Evolutionary conservation across 92 coral and sea anemone genomes (phyloP).

Genomic region (Palythoa heliodiscus): DNA sequence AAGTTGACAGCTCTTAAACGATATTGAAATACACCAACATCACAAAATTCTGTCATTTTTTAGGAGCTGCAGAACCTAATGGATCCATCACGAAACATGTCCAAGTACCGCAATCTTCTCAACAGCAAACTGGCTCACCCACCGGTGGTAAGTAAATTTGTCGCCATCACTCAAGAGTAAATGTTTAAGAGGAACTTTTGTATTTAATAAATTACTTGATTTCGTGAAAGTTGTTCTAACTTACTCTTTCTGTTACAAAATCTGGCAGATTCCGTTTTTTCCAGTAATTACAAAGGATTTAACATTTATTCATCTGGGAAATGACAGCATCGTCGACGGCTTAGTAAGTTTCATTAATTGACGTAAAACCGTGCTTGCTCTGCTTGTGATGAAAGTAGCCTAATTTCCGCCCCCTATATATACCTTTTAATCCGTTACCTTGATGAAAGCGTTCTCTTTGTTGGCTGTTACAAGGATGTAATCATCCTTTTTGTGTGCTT

Average conservation of each 20-base stretch:
- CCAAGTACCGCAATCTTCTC: constrained; percentile 88
- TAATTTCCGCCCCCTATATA: not conserved
- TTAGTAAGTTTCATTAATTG: constrained; percentile 65
- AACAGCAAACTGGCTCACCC: constrained; percentile 86
- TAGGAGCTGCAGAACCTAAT: constrained; percentile 95
- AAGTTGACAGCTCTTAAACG: too few species aligned
- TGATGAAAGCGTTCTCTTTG: too few species aligned
- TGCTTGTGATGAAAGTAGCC: not conserved
- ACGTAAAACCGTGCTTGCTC: not conserved
- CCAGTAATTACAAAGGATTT: constrained; percentile 94
- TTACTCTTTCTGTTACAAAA: not conserved
- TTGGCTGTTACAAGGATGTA: too few species aligned
- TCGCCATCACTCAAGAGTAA: not conserved
- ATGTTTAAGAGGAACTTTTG: not conserved
- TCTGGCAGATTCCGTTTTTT: constrained; percentile 86
- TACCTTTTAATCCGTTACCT: not conserved
- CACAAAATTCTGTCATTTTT: not conserved
- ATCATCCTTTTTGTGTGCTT: too few species aligned
- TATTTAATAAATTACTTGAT: not conserved
- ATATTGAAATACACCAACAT: too few species aligned
- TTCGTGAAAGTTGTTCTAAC: not conserved
- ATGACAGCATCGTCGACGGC: constrained; percentile 90
- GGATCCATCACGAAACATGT: constrained; percentile 99
- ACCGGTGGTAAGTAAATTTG: constrained; percentile 75
- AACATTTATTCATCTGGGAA: constrained; percentile 94